These are phyloP conservation scores for Acleris cristana DNA, from an alignment of 2,888 invertebrate genomes.

Conservation along the genomic window DNA sequence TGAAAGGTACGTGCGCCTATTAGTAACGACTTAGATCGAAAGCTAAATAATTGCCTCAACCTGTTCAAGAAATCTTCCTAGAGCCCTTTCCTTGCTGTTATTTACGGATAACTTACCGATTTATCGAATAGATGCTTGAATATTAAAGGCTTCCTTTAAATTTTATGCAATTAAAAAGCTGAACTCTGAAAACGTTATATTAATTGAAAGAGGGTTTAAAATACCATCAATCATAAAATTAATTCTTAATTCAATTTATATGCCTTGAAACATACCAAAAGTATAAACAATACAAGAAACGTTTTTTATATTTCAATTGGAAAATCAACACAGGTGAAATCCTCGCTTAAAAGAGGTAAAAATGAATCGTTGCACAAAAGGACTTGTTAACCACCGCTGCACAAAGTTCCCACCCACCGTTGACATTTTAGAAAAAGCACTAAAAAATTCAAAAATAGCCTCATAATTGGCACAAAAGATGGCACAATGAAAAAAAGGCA, in stretches of 20 bases:
- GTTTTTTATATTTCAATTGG: too few relatives aligned
- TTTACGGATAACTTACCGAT: constrained; percentile 8
- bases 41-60: constrained; percentile 54
- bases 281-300: too few relatives aligned
- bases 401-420: constrained; percentile 67
- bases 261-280: too few relatives aligned
- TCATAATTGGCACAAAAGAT: constrained; percentile 82
- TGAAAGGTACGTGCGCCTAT: constrained; percentile 55
- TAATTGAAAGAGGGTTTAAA: too few relatives aligned
- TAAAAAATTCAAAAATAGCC: constrained; percentile 60
- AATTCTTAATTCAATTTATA: too few relatives aligned
- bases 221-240: too few relatives aligned
- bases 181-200: too few relatives aligned
- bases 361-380: constrained; percentile 22
- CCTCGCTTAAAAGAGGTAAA: constrained; percentile 11
- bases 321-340: too few relatives aligned
- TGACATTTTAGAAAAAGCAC: constrained; percentile 54
- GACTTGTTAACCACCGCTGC: constrained; percentile 46
- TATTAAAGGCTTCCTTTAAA: too few relatives aligned
- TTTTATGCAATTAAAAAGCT: too few relatives aligned
- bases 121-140: background rate
- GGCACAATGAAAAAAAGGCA: constrained; percentile 68
- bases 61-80: constrained; percentile 43
- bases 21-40: constrained; percentile 54
- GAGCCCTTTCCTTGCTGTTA: constrained; percentile 13